These are phyloP conservation scores for Mylabris phalerata DNA, from an alignment of 1,140 invertebrate species.

Conservation along the genomic window DNA sequence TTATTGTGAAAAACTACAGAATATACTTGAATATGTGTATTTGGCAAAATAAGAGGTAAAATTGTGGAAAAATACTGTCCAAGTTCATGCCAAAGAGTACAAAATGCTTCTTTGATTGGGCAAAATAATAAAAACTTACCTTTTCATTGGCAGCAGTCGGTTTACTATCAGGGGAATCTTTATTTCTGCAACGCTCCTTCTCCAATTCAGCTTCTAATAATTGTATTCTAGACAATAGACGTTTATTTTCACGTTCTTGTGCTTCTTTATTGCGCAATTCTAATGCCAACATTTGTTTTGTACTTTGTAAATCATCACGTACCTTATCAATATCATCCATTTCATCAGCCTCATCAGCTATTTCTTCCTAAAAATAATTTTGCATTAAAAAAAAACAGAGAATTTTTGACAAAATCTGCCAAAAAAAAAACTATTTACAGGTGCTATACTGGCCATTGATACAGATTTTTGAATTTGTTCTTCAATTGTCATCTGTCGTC, in stretches of 20 bases:
- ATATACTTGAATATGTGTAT: too few species aligned
- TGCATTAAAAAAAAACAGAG: not conserved
- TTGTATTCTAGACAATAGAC: conserved; percentile 65
- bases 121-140: conserved; percentile 21
- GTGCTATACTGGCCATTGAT: conserved; percentile 51
- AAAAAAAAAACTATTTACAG: conserved; percentile 27
- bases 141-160: conserved; percentile 33
- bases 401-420: not conserved
- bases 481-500: conserved; percentile 80
- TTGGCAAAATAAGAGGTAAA: too few species aligned
- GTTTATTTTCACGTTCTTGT: conserved; percentile 78
- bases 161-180: conserved; percentile 2
- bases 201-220: conserved; percentile 73
- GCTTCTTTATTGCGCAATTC: conserved; percentile 82
- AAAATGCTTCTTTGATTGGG: not conserved
- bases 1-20: too few species aligned
- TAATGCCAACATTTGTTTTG: conserved; percentile 80
- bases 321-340: conserved; percentile 86
- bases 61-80: too few species aligned
- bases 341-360: conserved; percentile 63
- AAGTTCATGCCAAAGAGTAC: too few species aligned
- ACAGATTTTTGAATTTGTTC: conserved; percentile 77
- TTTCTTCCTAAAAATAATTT: conserved; percentile 33
- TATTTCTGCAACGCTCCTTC: conserved; percentile 49
- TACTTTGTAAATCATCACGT: conserved; percentile 84